These are phyloP conservation scores for Rhabdophis nuchalis DNA, from an alignment of 2,797 vertebrate genomes.

Conservation along the genomic window DNA sequence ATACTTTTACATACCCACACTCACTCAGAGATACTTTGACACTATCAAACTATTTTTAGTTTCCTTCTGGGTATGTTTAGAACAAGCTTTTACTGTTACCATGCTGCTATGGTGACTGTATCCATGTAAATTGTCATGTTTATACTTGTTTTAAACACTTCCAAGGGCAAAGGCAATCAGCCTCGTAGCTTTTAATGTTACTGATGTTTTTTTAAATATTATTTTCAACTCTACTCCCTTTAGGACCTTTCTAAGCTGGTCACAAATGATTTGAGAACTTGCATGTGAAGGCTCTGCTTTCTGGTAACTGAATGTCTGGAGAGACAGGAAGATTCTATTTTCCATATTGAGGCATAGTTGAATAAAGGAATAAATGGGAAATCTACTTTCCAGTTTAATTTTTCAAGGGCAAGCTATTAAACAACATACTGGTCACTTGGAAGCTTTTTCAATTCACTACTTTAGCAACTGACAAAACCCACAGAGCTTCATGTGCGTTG, in stretches of 20 bases:
- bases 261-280: slow-evolving; percentile 3
- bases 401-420: not conserved
- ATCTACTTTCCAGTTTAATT: not conserved
- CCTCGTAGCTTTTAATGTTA: slow-evolving; percentile 61
- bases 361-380: slow-evolving; percentile 23
- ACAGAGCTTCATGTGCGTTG: fast-evolving
- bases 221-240: slow-evolving; percentile 36
- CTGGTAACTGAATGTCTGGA: slow-evolving; percentile 13
- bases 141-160: slow-evolving; percentile 88
- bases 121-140: slow-evolving; percentile 88
- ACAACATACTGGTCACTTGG: slow-evolving; percentile 3
- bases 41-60: slow-evolving; percentile 83
- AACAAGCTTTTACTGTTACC: slow-evolving; percentile 83
- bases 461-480: not conserved
- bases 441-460: not conserved
- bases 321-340: not conserved
- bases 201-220: slow-evolving; percentile 36
- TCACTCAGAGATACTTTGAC: slow-evolving; percentile 66
- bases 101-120: slow-evolving; percentile 90
- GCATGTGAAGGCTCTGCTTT: slow-evolving; percentile 35
- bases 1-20: slow-evolving; percentile 48
- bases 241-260: slow-evolving; percentile 28
- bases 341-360: not conserved
- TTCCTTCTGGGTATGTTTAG: slow-evolving; percentile 83
- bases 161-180: slow-evolving; percentile 70